Conservation (phyloP, 23 tunicate species). For the Oikopleura dioica region DNA sequence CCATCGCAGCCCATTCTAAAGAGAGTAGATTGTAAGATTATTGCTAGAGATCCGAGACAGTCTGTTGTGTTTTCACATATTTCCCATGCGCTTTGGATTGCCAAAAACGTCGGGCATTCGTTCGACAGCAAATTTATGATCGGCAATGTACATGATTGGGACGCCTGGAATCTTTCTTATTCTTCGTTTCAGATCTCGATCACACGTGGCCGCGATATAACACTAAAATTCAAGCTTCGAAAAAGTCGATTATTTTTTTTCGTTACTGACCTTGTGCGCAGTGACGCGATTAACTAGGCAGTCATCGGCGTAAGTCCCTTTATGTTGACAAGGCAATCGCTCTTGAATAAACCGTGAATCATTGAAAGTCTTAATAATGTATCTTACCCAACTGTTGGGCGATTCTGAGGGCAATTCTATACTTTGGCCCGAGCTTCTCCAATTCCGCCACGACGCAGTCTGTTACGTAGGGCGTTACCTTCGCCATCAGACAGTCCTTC, state of each 20-base stretch:
- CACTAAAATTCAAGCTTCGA: conserved; percentile 15
- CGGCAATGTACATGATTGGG: conserved; percentile 72
- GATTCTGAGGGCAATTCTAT: conserved; percentile 39
- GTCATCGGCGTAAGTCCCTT: conserved; percentile 94
- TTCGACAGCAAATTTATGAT: conserved; percentile 63
- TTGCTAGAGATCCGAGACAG: background rate
- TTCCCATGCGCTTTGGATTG: conserved; percentile 27
- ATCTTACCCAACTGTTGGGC: conserved; percentile 32
- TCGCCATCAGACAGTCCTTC: conserved; percentile 88
- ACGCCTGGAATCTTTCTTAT: conserved; percentile 83
- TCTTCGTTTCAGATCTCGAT: conserved; percentile 72
- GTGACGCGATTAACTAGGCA: conserved; percentile 72
- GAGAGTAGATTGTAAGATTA: background rate
- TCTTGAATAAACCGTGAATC: conserved; percentile 24
- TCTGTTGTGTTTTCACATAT: background rate
- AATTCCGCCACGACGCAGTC: conserved; percentile 96
- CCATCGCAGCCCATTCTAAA: conserved; percentile 21
- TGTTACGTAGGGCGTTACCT: conserved; percentile 76
- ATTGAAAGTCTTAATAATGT: background rate
- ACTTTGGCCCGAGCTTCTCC: conserved; percentile 68
- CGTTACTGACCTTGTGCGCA: conserved; percentile 27
- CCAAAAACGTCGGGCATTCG: conserved; percentile 99
- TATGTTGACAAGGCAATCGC: conserved; percentile 61
- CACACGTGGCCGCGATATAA: conserved; percentile 91
- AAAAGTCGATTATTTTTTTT: background rate